phyloP scores from a whole-genome alignment of 2,888 invertebrate genomes.

The Conomelus anceps region DNA sequence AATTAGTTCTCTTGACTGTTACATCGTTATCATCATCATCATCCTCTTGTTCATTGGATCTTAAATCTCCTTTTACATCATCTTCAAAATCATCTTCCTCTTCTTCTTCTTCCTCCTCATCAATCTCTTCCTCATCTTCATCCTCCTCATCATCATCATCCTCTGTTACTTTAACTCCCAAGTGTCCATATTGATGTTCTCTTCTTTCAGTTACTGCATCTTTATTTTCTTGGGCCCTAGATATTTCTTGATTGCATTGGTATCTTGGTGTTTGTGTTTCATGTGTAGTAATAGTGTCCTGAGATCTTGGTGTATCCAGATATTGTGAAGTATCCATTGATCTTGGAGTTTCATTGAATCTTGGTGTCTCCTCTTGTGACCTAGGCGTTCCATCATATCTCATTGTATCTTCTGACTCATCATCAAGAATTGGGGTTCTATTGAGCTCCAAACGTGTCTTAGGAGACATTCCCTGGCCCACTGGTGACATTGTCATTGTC shows the following conservation, averaged over 20 bases:
- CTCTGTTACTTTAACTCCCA: constrained; percentile 7
- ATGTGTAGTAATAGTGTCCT: neutral
- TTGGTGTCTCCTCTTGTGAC: neutral
- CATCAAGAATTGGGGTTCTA: neutral
- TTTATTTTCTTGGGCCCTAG: neutral
- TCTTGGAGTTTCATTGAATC: neutral
- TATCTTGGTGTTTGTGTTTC: neutral
- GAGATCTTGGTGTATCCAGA: neutral
- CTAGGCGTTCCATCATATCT: neutral
- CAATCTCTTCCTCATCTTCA: constrained; percentile 38
- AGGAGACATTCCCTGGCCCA: neutral
- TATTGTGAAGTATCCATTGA: neutral
- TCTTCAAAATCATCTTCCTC: constrained; percentile 19
- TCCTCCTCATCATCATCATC: constrained; percentile 37
- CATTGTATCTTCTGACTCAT: neutral
- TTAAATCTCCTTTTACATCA: constrained; percentile 8
- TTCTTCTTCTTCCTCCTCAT: constrained; percentile 37
- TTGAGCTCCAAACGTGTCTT: neutral
- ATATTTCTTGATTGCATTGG: neutral
- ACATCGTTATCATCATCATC: neutral
- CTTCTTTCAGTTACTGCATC: neutral
- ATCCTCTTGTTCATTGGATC: neutral
- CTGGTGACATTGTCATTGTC: neutral
- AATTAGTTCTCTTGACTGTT: neutral
- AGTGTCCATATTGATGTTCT: constrained; percentile 39